Evolutionary conservation across 1,140 invertebrate species (phyloP).

Genomic region (Cecropterus lyciades): DNA sequence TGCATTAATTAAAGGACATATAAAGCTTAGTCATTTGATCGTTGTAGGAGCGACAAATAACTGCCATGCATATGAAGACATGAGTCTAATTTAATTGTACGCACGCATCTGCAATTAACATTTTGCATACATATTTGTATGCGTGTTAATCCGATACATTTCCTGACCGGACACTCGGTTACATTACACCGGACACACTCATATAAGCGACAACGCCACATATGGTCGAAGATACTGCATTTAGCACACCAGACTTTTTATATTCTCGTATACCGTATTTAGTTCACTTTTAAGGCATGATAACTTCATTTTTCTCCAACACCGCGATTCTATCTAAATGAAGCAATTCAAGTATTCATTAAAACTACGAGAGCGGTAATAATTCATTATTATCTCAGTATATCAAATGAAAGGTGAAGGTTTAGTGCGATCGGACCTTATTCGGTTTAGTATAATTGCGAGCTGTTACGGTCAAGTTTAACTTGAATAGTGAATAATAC

Average conservation of each 20-base stretch:
- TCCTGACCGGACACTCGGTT: slow-evolving; percentile 12
- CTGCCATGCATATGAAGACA: no score
- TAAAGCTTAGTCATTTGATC: no score
- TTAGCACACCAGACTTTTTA: neutral
- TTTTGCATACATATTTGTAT: slow-evolving; percentile 3
- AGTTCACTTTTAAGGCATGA: slow-evolving; percentile 8
- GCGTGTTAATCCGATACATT: slow-evolving; percentile 8
- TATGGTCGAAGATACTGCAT: neutral
- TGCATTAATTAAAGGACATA: no score
- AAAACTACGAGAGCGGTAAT: slow-evolving; percentile 1
- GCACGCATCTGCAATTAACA: slow-evolving; percentile 1
- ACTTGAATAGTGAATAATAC: slow-evolving; percentile 7
- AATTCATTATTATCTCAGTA: slow-evolving; percentile 15
- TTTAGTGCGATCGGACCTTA: slow-evolving; percentile 7
- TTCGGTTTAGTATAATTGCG: slow-evolving; percentile 5
- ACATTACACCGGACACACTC: slow-evolving; percentile 9
- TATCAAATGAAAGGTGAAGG: slow-evolving; percentile 21
- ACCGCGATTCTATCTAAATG: slow-evolving; percentile 19
- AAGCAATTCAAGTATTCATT: slow-evolving; percentile 17
- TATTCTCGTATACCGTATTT: slow-evolving; percentile 8
- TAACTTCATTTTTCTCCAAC: slow-evolving; percentile 23
- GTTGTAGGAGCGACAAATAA: neutral
- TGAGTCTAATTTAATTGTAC: neutral
- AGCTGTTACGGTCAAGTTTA: slow-evolving; percentile 20
- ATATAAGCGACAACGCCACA: slow-evolving; percentile 6